Base-by-base conservation (phyloP, 2,113 vertebrate genomes). In the Charina bottae region DNA sequence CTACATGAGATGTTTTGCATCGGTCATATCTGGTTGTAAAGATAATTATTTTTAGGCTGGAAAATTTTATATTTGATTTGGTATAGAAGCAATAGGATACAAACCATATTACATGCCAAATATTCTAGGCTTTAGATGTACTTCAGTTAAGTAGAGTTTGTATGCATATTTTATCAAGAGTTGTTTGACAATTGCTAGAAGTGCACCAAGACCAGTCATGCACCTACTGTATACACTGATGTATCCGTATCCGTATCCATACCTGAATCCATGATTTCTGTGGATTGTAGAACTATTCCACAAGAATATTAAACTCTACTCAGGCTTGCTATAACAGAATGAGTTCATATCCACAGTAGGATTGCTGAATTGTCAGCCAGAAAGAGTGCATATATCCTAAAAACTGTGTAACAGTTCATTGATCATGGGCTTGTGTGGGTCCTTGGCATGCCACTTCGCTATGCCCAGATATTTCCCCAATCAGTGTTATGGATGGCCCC, bases 231-330 rank as follows among this genome's bases (percentile, higher is more conserved):
- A 2, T 46, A 92, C 93, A 92, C 84, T 94, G 64, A 92, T 93
- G 95, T 92, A 96, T 96, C 96, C 93, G 95, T 28, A 93, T 94
- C 95, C 42, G 42, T 42, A 42, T 42, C 42, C 42, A 42, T 42
- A 42, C 42, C 93, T 90, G 93, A 97, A 96, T 95, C 94, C 94
- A 96, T 97, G 94, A 94, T 94, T 92, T 59, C 87, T 87, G 21
- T 90, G 95, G 78, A 93, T 89, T 95, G 92, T 95, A 49, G 94
- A 96, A 89, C 94, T 94, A 88, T 86, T 94, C 26, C 26, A 58
- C 11, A 49, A 83, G 17, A 55, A 33, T 90, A 90, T 85, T 85
- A 59, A 83, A 33, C 24, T 60, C 49, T 6, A 60, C 17, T 88
- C 56, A 46, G 56, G 33, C 62, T 91, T 56, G 33, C n/a, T 72